Base-by-base conservation (phyloP, 2,797 vertebrate species). In the Scleropages formosus region DNA sequence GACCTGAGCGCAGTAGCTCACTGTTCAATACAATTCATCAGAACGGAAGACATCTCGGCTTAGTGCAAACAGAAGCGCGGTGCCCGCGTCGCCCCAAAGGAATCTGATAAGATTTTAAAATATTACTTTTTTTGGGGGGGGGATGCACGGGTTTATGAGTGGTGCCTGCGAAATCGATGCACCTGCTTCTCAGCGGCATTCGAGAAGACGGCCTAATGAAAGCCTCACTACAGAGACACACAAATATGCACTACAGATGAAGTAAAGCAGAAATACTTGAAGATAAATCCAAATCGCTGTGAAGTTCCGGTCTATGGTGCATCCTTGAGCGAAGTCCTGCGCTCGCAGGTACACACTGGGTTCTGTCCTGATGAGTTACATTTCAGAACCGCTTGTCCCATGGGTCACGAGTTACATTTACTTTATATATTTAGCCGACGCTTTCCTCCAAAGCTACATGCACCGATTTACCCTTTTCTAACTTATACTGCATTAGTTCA, bases 1-100 rank as follows among this genome's bases (percentile, higher is more conserved):
- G 58, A 75, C 58, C 58, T 78, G 31, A 77, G 72, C 56, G 61
- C n/a, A 24, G 71, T 75, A 71, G 76, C 59, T 56, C 65, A 75
- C 78, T 72, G 67, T 74, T 63, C 75, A 46, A 68, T 71, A 80
- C 64, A 75, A 68, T 49, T 72, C 74, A 82, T 79, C 44, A 79
- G 78, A 79, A 78, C 64, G 64, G 46, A 7, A 24, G 27, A 51
- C 71, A 77, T 73, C 74, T 78, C 74, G 26, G 72, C 66, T 53
- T 16, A 56, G 44, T 16, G n/a, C 47, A 58, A 72, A 39, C 31
- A 39, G 27, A 7, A 18, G 4, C 15, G 53, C 70, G 31, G 11
- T 59, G 53, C 31, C 58, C 22, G 26, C 18, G 47, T 62, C 58
- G 70, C 66, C 75, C 66, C 27, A 44, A 60, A 76, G 59, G 63